Evolutionary conservation across 2,113 vertebrate genomes (phyloP), one percentile per base, ranked within the genome.

Genomic region (Cercocebus atys): DNA sequence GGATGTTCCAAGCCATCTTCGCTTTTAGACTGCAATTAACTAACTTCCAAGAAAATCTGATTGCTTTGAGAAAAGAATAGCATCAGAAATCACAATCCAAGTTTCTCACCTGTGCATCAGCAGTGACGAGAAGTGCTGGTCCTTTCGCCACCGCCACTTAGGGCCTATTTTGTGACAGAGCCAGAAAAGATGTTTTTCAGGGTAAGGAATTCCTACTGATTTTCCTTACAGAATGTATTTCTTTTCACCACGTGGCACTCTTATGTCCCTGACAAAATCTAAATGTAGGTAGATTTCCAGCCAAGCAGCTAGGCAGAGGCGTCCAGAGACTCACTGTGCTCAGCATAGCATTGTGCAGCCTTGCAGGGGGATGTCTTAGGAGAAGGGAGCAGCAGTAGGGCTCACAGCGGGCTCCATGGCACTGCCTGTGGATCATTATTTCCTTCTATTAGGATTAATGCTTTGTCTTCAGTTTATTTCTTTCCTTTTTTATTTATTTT

Each of bases 41-140:
- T 20, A 38, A 81, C 17, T 66, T 80, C 40, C 47, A 85, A 76
- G 55, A 61, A 68, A 75, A 30, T 79, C 57, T 78, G 38, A 66
- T 30, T 93, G 47, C 38, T 40, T 96, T 81, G 27, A 85, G 18
- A 78, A 82, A 82, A 75, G 25, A 64, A 32, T 9, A 12, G 30
- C 68, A 18, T 50, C 30, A 79, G 61, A 59, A 64, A 61, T 38
- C 1, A 7, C 22, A 72, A 16, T 40, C 59, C 52, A 82, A 22
- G 12, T 43, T 50, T 89, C 22, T 20, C 25, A 18, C 11, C 11
- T 50, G 23, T 6, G 17, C 7, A 9, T 30, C 14, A 11, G 61
- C 50, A 35, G 22, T 17, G 14, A 35, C 17, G 35, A 72, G 45
- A 73, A 64, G 43, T 12, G 12, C 13, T n/a, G 25, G 23, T 7